Conservation (phyloP, 2,888 invertebrate species). For the Amphimallon solstitiale region DNA sequence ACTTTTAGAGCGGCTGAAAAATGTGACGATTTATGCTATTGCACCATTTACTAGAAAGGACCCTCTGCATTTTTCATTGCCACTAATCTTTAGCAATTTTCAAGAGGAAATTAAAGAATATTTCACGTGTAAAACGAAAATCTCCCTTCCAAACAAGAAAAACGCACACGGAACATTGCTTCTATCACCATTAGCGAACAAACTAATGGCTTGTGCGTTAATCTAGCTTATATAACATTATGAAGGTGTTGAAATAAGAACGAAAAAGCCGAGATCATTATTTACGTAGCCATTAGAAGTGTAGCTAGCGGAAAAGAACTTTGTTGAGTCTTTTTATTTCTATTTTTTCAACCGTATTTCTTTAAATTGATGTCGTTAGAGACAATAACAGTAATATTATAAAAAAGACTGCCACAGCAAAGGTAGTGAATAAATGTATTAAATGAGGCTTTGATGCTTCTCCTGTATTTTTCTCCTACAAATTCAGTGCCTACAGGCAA, state of each 20-base stretch:
- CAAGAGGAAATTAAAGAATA: constrained; percentile 50
- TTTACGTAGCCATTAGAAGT: neutral
- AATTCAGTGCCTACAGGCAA: constrained; percentile 35
- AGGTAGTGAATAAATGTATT: constrained; percentile 27
- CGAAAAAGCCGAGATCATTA: constrained; percentile 11
- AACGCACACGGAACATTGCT: constrained; percentile 38
- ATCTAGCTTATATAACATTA: constrained; percentile 42
- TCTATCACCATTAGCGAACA: constrained; percentile 41
- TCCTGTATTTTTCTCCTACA: constrained; percentile 17
- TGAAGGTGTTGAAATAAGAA: constrained; percentile 34
- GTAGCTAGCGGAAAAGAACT: neutral
- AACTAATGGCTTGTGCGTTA: constrained; percentile 43
- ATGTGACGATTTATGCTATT: no score
- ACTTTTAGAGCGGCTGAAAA: no score
- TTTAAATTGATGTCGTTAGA: constrained; percentile 20
- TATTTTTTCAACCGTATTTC: constrained; percentile 8
- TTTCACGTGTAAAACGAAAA: constrained; percentile 48
- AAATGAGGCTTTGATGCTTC: constrained; percentile 12
- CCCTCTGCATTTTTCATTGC: constrained; percentile 30
- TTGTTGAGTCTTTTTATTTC: constrained; percentile 10
- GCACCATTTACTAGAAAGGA: no score
- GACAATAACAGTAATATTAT: constrained; percentile 21
- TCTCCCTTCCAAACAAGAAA: constrained; percentile 41
- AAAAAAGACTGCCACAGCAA: neutral
- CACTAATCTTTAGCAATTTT: constrained; percentile 46